Conservation (phyloP, 2,888 invertebrate genomes). For the Agrypnus murinus region DNA sequence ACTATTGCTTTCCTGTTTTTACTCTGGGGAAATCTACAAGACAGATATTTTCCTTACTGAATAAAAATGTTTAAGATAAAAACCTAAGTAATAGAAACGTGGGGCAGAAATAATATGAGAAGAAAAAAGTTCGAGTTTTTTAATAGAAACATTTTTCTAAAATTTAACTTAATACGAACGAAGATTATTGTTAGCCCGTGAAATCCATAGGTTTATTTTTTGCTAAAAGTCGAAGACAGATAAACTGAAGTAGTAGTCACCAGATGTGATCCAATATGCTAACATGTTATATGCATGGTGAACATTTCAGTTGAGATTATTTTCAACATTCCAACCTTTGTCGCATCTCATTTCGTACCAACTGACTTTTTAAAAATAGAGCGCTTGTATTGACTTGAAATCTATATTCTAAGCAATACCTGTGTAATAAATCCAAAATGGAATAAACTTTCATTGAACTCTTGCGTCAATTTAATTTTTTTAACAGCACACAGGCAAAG, state of each 20-base stretch:
- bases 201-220: constrained; percentile 35
- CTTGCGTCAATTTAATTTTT: no score
- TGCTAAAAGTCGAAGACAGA: constrained; percentile 23
- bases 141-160: background rate
- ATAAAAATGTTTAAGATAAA: constrained; percentile 23
- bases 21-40: constrained; percentile 30
- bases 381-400: no score
- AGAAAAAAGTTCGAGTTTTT: constrained; percentile 11
- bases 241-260: constrained; percentile 36
- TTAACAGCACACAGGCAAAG: no score
- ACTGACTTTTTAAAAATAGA: constrained; percentile 27
- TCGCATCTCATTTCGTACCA: constrained; percentile 20
- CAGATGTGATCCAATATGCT: constrained; percentile 42
- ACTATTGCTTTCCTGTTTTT: constrained; percentile 13
- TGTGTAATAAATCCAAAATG: no score
- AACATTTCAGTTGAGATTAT: constrained; percentile 40
- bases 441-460: no score
- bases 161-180: constrained; percentile 26
- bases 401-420: no score
- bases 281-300: constrained; percentile 41
- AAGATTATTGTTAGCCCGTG: constrained; percentile 25
- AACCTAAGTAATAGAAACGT: constrained; percentile 3
- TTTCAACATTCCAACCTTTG: constrained; percentile 35
- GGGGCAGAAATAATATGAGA: background rate
- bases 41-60: constrained; percentile 25